Evolutionary conservation across 2,113 vertebrate genomes (phyloP).

Genomic region (Solea senegalensis): DNA sequence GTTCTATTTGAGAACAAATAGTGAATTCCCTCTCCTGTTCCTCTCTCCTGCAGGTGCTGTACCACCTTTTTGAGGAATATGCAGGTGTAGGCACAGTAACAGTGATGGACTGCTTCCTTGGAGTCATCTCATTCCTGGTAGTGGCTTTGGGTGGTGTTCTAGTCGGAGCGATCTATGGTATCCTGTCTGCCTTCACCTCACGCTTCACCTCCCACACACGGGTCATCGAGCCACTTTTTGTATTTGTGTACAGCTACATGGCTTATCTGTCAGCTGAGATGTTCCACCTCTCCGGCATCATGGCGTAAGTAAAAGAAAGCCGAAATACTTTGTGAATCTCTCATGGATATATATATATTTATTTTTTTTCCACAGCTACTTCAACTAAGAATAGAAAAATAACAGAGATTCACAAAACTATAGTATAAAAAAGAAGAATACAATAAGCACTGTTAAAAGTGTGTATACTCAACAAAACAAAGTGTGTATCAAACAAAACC

Average conservation of each 20-base stretch:
- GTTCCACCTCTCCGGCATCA: constrained; percentile 98
- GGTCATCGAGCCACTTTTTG: constrained; percentile 98
- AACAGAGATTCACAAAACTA: no score
- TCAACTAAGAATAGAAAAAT: no score
- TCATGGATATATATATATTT: no score
- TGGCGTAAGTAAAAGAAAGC: constrained; percentile 89
- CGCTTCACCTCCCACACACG: constrained; percentile 95
- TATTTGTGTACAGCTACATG: constrained; percentile 99
- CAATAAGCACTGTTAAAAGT: no score
- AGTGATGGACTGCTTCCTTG: constrained; percentile 86
- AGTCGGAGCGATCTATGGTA: constrained; percentile 91
- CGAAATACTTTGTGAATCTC: no score
- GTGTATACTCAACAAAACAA: no score
- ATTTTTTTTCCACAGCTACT: no score
- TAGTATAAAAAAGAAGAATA: no score
- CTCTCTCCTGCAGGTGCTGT: constrained; percentile 86
- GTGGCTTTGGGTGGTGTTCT: constrained; percentile 91
- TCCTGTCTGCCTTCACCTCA: constrained; percentile 95
- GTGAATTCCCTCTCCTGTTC: no score
- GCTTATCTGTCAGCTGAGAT: constrained; percentile 95
- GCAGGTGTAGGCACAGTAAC: constrained; percentile 78
- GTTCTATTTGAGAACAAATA: no score
- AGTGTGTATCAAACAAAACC: no score
- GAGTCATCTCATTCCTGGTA: constrained; percentile 93
- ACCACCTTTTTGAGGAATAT: constrained; percentile 97